These are phyloP conservation scores for Pecten maximus DNA, from an alignment of 2,888 invertebrate species.

Conservation along the genomic window DNA sequence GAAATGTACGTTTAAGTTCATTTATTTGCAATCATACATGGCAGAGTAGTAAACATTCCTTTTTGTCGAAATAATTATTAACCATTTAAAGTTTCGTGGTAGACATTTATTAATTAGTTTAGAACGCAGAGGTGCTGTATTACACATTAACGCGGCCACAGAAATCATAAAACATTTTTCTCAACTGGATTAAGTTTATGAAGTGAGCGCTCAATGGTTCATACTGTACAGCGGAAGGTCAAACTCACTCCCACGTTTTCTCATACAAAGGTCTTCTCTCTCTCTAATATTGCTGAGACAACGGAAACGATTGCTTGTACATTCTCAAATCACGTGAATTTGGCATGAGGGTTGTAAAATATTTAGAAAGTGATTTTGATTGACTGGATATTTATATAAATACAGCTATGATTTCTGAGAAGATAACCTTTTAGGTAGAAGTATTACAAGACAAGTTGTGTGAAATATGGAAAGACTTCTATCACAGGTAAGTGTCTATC, in stretches of 20 bases:
- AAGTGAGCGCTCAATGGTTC: not conserved
- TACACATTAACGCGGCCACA: no score
- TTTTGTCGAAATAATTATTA: no score
- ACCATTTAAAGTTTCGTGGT: no score
- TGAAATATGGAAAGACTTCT: not conserved
- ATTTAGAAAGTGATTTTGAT: not conserved
- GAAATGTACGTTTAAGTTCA: no score
- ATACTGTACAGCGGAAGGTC: not conserved
- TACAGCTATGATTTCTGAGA: not conserved
- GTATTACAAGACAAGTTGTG: not conserved
- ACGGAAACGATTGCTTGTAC: not conserved
- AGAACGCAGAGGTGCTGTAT: no score
- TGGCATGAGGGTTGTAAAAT: not conserved
- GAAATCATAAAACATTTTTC: not conserved
- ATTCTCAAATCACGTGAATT: not conserved
- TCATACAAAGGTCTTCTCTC: not conserved
- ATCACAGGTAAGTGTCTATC: not conserved
- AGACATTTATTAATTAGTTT: no score
- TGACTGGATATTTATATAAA: not conserved
- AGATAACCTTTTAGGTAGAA: not conserved
- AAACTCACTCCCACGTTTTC: not conserved
- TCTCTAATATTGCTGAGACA: not conserved
- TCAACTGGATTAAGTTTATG: not conserved
- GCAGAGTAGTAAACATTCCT: no score
- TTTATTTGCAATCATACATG: no score